Evolutionary conservation across 2,888 invertebrate genomes (phyloP).

Genomic region (Plebejus melissa): DNA sequence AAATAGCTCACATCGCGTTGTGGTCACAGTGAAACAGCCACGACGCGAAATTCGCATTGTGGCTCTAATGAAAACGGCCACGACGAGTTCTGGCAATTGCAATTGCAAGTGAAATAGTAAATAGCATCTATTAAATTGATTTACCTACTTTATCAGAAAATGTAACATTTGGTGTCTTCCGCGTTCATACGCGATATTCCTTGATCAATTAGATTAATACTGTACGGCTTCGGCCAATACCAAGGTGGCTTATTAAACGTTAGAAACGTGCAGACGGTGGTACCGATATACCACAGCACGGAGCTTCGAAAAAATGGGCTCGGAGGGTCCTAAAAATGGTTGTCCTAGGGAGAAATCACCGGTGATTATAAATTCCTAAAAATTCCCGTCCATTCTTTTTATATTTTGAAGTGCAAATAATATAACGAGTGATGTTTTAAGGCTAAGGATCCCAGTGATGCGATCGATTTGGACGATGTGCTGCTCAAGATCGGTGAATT

Average conservation of each 20-base stretch:
- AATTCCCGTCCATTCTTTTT: constrained; percentile 28
- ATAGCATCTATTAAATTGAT: background rate
- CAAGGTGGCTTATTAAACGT: constrained; percentile 50
- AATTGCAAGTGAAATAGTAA: background rate
- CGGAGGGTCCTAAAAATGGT: constrained; percentile 38
- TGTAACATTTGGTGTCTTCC: constrained; percentile 34
- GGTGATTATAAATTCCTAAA: constrained; percentile 44
- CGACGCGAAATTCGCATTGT: too few species aligned
- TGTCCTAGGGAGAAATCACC: constrained; percentile 49
- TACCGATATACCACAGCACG: constrained; percentile 30
- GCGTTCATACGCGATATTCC: constrained; percentile 43
- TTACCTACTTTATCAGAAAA: constrained; percentile 14
- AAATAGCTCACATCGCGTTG: too few species aligned
- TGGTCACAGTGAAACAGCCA: too few species aligned
- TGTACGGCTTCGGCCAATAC: constrained; percentile 61
- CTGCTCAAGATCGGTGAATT: constrained; percentile 93
- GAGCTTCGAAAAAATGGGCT: constrained; percentile 32
- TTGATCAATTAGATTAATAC: constrained; percentile 72
- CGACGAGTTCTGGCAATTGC: too few species aligned
- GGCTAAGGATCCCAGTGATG: constrained; percentile 61
- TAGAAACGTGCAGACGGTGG: constrained; percentile 45
- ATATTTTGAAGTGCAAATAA: constrained; percentile 28
- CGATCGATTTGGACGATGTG: constrained; percentile 90
- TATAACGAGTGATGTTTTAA: constrained; percentile 38
- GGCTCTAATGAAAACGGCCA: too few species aligned